These are phyloP conservation scores for Onychomys arenicola DNA, from an alignment of 2,797 vertebrate species.

Conservation along the genomic window DNA sequence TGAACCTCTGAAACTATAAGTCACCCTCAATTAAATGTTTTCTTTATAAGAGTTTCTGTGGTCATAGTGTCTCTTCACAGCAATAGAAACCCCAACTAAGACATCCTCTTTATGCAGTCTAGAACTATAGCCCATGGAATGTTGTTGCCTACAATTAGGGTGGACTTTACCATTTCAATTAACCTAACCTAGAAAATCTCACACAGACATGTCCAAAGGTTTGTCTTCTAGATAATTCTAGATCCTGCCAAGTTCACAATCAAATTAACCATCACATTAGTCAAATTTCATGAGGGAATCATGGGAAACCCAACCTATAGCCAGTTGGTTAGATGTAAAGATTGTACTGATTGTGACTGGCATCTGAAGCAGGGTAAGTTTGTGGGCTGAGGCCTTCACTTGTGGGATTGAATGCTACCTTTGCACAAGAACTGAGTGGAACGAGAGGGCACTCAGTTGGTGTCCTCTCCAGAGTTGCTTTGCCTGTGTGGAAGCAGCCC, in stretches of 20 bases:
- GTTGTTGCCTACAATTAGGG: not conserved
- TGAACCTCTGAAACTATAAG: too few species aligned
- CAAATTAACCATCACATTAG: not conserved
- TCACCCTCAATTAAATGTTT: too few species aligned
- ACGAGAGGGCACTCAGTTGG: too few species aligned
- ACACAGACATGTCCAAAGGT: not conserved
- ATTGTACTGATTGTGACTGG: not conserved
- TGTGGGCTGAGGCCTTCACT: not conserved
- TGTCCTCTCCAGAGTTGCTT: not conserved
- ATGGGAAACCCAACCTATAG: not conserved
- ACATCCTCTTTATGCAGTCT: not conserved
- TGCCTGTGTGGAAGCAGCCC: not conserved
- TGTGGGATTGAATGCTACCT: not conserved
- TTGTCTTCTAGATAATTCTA: not conserved
- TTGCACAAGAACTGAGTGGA: not conserved
- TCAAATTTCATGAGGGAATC: not conserved
- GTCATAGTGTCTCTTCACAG: too few species aligned
- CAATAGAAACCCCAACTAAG: too few species aligned
- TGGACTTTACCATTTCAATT: not conserved
- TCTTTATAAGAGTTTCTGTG: too few species aligned
- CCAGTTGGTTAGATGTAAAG: not conserved
- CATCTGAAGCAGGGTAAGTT: not conserved
- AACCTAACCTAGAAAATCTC: not conserved
- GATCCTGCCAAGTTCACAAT: not conserved
- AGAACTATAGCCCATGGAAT: not conserved